These are phyloP conservation scores for Kryptolebias ocellatus DNA, from an alignment of 2,797 vertebrate species.

Conservation along the genomic window DNA sequence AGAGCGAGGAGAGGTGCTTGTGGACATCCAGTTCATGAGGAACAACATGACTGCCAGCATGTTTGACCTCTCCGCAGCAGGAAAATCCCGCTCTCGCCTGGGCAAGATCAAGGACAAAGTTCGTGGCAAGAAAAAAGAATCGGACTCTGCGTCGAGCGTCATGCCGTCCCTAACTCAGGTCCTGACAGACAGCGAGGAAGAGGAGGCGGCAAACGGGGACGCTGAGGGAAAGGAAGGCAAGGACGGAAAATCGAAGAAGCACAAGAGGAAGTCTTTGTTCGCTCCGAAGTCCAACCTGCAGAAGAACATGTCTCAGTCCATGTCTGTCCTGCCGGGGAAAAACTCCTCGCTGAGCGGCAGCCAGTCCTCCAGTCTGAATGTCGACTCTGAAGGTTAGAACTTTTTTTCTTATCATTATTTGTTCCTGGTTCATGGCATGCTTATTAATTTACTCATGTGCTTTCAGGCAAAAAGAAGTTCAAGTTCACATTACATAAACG, in stretches of 20 bases:
- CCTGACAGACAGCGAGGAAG: slow-evolving; percentile 89
- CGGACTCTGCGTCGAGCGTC: slow-evolving; percentile 79
- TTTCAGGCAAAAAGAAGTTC: slow-evolving; percentile 84
- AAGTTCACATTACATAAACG: slow-evolving; percentile 86
- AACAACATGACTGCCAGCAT: slow-evolving; percentile 97
- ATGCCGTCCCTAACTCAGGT: slow-evolving; percentile 81
- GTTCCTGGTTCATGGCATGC: background rate
- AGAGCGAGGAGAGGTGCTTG: slow-evolving; percentile 91
- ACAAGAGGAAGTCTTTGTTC: slow-evolving; percentile 89
- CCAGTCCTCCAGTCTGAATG: slow-evolving; percentile 78
- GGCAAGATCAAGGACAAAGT: slow-evolving; percentile 96
- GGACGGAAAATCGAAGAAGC: slow-evolving; percentile 85
- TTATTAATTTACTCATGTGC: slow-evolving; percentile 7
- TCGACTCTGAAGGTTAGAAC: slow-evolving; percentile 76
- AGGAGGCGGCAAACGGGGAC: slow-evolving; percentile 79
- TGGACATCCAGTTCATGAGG: slow-evolving; percentile 93
- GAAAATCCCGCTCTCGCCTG: slow-evolving; percentile 89
- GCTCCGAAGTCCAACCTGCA: slow-evolving; percentile 88
- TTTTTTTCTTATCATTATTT: background rate
- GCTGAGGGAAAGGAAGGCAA: slow-evolving; percentile 23
- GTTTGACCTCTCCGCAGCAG: slow-evolving; percentile 92
- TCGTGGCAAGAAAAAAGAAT: slow-evolving; percentile 88
- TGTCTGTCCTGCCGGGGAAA: slow-evolving; percentile 84
- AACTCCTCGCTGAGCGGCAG: slow-evolving; percentile 75
- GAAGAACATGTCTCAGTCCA: slow-evolving; percentile 91